Evolutionary conservation across 2,888 invertebrate species (phyloP), one percentile per base, ranked within the genome.

Genomic region (Caprella mutica): DNA sequence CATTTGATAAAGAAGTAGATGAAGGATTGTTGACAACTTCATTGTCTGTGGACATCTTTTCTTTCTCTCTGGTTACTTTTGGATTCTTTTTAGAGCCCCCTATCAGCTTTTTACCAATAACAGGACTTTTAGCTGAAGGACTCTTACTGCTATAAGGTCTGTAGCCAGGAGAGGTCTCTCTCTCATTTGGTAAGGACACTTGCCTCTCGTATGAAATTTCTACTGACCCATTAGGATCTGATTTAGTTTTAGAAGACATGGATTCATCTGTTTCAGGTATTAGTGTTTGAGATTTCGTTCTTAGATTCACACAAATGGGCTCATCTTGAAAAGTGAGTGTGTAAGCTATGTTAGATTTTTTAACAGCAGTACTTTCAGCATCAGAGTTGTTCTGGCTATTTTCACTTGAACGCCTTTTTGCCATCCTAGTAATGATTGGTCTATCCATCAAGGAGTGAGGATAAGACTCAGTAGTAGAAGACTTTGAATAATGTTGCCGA

Each of bases 271-370:
- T 24, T 9, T 21, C 30, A 24, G 48, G 30, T 9, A 19, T 30
- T 5, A 27, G 29, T 21, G 48, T 17, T 5, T 27, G 29, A 17
- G 48, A 30, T 24, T 48, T 48, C 3, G 48, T 48, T 48, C 48
- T 17, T 17, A 48, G n/a, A 30, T 48, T 48, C 21, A 48, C 27
- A 14, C 48, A 48, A 5, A 48, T n/a, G 17, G 30, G 48, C 19
- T 48, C 48, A 19, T 48, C 30, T 19, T 48, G 29, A 17, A 48
- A 48, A 48, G 48, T 48, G 21, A 48, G 48, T 4, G 48, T 48
- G 48, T 48, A 48, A 12, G 48, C 48, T 30, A 48, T 48, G 48
- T 48, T 48, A n/a, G 48, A 48, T 26, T 48, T 48, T 24, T 17
- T 48, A 26, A 27, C 14, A 6, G 29, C 48, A n/a, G 19, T 29